phyloP scores from a whole-genome alignment of 2,888 invertebrate species.

The Parthenolecanium corni region DNA sequence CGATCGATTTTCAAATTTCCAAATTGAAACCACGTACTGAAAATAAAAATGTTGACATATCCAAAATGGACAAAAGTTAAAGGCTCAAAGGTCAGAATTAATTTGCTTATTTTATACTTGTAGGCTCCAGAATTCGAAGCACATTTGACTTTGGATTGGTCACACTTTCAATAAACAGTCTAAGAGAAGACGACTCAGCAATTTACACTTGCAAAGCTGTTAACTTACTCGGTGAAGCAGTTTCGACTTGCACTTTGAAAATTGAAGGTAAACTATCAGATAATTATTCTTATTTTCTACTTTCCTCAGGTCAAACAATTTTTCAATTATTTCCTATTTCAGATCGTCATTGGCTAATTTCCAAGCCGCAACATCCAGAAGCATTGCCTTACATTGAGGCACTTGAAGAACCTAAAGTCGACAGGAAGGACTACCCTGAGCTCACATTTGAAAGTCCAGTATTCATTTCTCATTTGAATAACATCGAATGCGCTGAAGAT shows the following conservation, averaged over 20 bases:
- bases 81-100: not conserved
- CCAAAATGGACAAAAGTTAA: not conserved
- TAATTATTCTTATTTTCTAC: not conserved
- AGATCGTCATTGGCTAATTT: slow-evolving; percentile 77
- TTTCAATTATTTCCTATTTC: slow-evolving; percentile 21
- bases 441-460: slow-evolving; percentile 72
- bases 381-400: slow-evolving; percentile 75
- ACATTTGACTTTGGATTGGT: slow-evolving; percentile 96
- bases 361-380: slow-evolving; percentile 78
- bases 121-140: slow-evolving; percentile 69
- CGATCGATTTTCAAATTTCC: too few relatives aligned
- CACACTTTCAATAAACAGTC: slow-evolving; percentile 73
- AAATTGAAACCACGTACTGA: too few relatives aligned
- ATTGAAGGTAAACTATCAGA: slow-evolving; percentile 51
- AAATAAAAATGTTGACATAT: not conserved
- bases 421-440: slow-evolving; percentile 57
- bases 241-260: slow-evolving; percentile 80
- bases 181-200: slow-evolving; percentile 83
- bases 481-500: slow-evolving; percentile 76
- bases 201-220: slow-evolving; percentile 91
- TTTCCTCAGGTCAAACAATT: not conserved
- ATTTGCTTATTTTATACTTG: not conserved
- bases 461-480: slow-evolving; percentile 81
- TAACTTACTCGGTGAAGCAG: slow-evolving; percentile 86
- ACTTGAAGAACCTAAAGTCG: slow-evolving; percentile 65